Conservation (phyloP, 2,888 invertebrate genomes). For the Drosophila pseudotakahashii region DNA sequence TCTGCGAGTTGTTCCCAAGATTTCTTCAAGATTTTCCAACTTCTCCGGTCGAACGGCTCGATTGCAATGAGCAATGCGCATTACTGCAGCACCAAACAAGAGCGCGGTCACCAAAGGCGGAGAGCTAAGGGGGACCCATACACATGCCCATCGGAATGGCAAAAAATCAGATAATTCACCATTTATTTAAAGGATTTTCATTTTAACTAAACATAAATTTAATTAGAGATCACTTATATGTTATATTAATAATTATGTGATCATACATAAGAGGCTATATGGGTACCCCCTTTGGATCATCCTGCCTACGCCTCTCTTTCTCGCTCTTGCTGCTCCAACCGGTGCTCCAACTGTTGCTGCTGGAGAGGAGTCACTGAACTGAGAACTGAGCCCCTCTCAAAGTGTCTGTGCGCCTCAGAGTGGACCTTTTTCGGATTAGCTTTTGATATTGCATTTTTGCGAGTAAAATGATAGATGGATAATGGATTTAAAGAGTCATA, state of each 20-base stretch:
- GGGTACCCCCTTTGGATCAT: neutral
- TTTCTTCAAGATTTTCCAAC: neutral
- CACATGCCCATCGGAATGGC: neutral
- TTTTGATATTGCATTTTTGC: too few relatives aligned
- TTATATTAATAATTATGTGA: too few relatives aligned
- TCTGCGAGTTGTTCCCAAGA: too few relatives aligned
- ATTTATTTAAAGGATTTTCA: too few relatives aligned
- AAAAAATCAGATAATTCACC: too few relatives aligned
- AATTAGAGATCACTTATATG: too few relatives aligned
- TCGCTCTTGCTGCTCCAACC: conserved; percentile 3
- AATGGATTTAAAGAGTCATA: too few relatives aligned
- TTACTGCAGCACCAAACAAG: neutral
- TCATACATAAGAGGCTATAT: too few relatives aligned
- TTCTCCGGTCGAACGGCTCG: neutral
- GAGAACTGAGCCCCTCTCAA: neutral
- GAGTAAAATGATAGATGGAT: too few relatives aligned
- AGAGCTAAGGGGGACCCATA: neutral
- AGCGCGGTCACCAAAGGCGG: neutral
- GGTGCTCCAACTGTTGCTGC: neutral
- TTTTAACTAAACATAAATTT: too few relatives aligned
- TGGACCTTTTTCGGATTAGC: neutral
- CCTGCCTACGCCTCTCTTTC: neutral
- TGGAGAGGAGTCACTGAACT: conserved; percentile 19
- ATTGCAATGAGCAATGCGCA: conserved; percentile 12
- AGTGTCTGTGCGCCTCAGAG: neutral